Percentiles rank a stretch among this genome's conserved stretches.
Conservation (phyloP, 2,888 invertebrate species). For the Luffia ferchaultella region DNA sequence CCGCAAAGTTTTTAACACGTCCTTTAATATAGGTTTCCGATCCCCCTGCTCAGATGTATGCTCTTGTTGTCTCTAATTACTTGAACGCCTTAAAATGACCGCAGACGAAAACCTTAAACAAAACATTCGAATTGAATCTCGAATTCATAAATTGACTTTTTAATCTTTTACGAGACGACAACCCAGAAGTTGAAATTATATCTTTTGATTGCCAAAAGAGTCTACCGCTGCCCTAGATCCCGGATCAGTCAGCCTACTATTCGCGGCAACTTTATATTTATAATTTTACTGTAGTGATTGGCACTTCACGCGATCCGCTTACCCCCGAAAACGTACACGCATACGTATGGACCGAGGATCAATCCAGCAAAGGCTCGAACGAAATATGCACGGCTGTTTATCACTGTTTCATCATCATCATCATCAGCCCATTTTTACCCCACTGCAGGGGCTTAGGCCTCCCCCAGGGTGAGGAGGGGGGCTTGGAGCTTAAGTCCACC, state of each 20-base stretch:
- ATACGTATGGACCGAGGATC: slow-evolving; percentile 5
- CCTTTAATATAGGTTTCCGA: slow-evolving; percentile 17
- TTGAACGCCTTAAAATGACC: slow-evolving; percentile 12
- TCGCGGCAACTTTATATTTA: neutral
- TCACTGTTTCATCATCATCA: too few species aligned
- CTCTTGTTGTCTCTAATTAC: slow-evolving; percentile 13
- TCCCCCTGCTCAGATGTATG: slow-evolving; percentile 15
- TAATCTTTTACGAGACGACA: slow-evolving; percentile 11
- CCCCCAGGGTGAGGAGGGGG: too few species aligned
- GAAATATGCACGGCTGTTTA: neutral
- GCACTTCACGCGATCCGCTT: slow-evolving; percentile 4
- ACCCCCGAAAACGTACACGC: slow-evolving; percentile 10
- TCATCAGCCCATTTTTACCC: too few species aligned
- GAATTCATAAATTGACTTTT: slow-evolving; percentile 14
- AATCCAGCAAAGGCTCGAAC: neutral
- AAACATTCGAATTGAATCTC: slow-evolving; percentile 12
- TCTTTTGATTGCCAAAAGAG: slow-evolving; percentile 17
- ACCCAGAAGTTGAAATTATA: slow-evolving; percentile 13
- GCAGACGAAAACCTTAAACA: slow-evolving; percentile 14
- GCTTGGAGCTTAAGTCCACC: too few species aligned
- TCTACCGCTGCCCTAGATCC: neutral
- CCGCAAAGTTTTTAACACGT: slow-evolving; percentile 14
- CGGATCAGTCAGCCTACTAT: slow-evolving; percentile 1
- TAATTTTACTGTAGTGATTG: slow-evolving; percentile 11
- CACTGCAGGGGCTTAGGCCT: too few species aligned